Percentiles rank a stretch among this genome's conserved stretches.
phyloP scores from a whole-genome alignment of 64 coral and sea anemone genomes.

The Stichodactyla helianthus region DNA sequence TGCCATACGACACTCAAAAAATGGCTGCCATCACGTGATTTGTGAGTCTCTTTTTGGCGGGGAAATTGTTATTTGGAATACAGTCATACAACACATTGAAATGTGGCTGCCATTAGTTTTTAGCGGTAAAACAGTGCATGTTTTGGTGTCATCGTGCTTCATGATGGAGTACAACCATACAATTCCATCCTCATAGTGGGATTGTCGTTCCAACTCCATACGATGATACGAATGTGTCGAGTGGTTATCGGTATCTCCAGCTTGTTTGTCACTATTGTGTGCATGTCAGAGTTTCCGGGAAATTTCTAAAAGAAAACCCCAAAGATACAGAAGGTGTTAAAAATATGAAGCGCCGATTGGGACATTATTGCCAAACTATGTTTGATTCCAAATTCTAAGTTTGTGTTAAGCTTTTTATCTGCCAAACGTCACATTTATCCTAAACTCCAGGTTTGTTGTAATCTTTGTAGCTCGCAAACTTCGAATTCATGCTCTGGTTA shows the following conservation, averaged over 20 bases:
- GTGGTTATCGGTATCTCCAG: background rate
- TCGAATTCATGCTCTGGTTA: too few species aligned
- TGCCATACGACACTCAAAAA: too few species aligned
- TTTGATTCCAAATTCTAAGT: too few species aligned
- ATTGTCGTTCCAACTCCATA: background rate
- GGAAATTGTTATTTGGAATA: too few species aligned
- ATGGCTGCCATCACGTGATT: too few species aligned
- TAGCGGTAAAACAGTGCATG: background rate
- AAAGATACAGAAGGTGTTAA: background rate
- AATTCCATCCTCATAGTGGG: background rate
- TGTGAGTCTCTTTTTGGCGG: too few species aligned
- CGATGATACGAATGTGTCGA: background rate
- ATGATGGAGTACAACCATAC: background rate
- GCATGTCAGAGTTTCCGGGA: background rate
- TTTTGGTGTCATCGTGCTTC: background rate
- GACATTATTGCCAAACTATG: background rate
- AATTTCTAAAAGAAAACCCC: background rate
- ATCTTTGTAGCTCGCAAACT: too few species aligned
- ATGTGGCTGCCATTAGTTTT: too few species aligned
- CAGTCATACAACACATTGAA: too few species aligned
- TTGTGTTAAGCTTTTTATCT: too few species aligned
- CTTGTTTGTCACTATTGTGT: background rate
- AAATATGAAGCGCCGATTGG: background rate
- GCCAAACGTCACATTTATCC: too few species aligned
- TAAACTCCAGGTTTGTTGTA: too few species aligned